Evolutionary conservation across 2,888 invertebrate genomes (phyloP).

Genomic region (Aleiodes testaceus): DNA sequence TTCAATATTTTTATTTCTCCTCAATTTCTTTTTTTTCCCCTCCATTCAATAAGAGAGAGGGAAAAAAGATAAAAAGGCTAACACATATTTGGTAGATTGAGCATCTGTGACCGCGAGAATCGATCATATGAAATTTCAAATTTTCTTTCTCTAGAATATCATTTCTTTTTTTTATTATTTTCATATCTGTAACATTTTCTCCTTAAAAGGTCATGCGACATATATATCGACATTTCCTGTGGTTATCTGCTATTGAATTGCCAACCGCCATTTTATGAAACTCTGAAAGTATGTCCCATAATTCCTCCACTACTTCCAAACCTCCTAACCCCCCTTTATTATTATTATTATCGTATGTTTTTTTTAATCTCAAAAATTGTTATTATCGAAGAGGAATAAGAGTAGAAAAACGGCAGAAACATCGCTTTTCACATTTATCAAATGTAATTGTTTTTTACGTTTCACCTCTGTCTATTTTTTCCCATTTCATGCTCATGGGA

Average conservation of each 20-base stretch:
- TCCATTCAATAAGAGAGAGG: not conserved
- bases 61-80: not conserved
- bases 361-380: not conserved
- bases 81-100: conserved; percentile 1
- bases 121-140: conserved; percentile 4
- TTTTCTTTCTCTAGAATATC: conserved; percentile 12
- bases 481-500: conserved; percentile 38
- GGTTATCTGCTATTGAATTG: conserved; percentile 18
- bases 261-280: not conserved
- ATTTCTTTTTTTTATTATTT: not conserved
- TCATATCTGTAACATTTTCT: not conserved
- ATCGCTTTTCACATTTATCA: conserved; percentile 16
- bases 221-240: conserved; percentile 10
- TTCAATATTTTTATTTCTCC: conserved; percentile 35
- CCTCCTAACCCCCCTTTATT: not conserved
- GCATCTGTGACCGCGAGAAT: conserved; percentile 8
- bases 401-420: not conserved
- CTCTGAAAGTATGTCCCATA: not conserved
- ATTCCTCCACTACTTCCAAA: not conserved
- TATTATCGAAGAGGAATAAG: not conserved
- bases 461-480: conserved; percentile 24
- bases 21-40: conserved; percentile 12
- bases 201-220: not conserved
- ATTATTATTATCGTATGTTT: conserved; percentile 1
- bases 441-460: conserved; percentile 9